These are phyloP conservation scores for Prorops nasuta DNA, from an alignment of 1,140 invertebrate species.

Conservation along the genomic window DNA sequence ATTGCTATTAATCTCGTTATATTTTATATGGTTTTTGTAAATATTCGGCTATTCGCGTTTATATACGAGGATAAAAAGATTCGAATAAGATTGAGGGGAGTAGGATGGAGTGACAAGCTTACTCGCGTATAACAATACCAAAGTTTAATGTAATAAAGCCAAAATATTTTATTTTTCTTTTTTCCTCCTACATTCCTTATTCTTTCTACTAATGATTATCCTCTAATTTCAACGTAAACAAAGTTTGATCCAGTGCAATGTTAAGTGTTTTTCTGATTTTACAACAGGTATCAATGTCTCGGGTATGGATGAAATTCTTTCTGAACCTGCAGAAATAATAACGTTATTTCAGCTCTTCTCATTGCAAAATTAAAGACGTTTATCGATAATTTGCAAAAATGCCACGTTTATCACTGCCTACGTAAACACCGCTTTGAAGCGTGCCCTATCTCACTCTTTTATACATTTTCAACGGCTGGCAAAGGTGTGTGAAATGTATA, in stretches of 20 bases:
- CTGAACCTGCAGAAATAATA: too few species aligned
- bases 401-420: slow-evolving; percentile 36
- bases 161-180: slow-evolving; percentile 25
- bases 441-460: slow-evolving; percentile 13
- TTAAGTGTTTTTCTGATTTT: too few species aligned
- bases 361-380: too few species aligned
- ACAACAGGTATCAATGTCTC: too few species aligned
- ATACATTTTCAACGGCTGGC: too few species aligned
- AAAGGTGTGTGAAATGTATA: too few species aligned
- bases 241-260: too few species aligned
- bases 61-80: slow-evolving; percentile 9
- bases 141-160: slow-evolving; percentile 51
- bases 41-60: slow-evolving; percentile 26
- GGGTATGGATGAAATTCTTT: too few species aligned
- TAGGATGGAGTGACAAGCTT: slow-evolving; percentile 28
- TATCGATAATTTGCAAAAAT: too few species aligned
- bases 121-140: slow-evolving; percentile 53
- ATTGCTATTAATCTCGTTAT: slow-evolving; percentile 29
- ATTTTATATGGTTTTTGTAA: slow-evolving; percentile 38
- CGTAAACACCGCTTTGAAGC: slow-evolving; percentile 15
- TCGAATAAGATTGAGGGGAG: slow-evolving; percentile 14
- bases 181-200: slow-evolving; percentile 37
- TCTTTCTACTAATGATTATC: too few species aligned
- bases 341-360: too few species aligned
- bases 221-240: too few species aligned